Evolutionary conservation across 2,888 invertebrate genomes (phyloP), one percentile per base, ranked within the genome.

Genomic region (Lobophora halterata): DNA sequence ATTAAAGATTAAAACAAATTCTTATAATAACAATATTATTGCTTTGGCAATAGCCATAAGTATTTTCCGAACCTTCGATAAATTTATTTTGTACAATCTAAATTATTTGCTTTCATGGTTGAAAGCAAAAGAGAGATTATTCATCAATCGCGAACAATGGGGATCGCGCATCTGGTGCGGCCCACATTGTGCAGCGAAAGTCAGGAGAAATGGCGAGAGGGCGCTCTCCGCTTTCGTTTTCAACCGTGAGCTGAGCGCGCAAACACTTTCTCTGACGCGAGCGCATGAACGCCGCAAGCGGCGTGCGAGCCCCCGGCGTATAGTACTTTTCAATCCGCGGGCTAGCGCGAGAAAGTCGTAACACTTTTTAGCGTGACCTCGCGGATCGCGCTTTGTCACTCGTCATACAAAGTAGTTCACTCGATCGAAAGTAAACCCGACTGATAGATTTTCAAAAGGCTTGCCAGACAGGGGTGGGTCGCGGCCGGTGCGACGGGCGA

Each of bases 201-300:
- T 86, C 79, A 58, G 80, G 86, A 83, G 86, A 86, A 87, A 86
- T 82, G 86, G 85, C 85, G 82, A 85, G 82, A 82, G 81, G 82
- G 85, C 81, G 76, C 82, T 81, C 80, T 78, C 82, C 70, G 83
- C 86, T 86, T 86, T 86, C 87, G 82, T 82, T 87, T 87, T 87
- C 87, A 82, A 81, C 70, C 71, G 79, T 65, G 74, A 67, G 71
- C 66, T 64, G 71, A 59, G 71, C 72, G 66, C 76, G 72, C 74
- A 71, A 81, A 82, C 85, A 83, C 86, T 87, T 86, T 86, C 86
- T 76, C 85, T 82, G 60, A 60, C 73, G 70, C 73, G 55, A 71
- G 75, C 68, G 75, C 76, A 72, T 60, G 65, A 73, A 71, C 68
- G 75, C 54, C 75, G 65, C 65, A 80, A 82, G 79, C 79, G 76